Evolutionary conservation across 2,888 invertebrate genomes (phyloP).

Genomic region (Stenodema calcarata): DNA sequence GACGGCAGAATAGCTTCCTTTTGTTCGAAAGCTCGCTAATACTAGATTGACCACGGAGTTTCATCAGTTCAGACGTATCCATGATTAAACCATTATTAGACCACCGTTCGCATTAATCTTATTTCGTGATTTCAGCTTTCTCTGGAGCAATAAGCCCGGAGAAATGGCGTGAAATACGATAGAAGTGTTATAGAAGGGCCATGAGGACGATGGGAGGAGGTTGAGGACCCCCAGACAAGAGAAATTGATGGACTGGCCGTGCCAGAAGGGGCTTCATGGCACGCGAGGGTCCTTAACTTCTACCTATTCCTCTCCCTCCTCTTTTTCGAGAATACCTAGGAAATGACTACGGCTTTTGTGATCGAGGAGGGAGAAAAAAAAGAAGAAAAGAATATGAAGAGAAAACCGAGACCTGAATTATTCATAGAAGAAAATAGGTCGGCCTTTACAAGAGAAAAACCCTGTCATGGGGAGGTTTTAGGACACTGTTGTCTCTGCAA

Average conservation of each 20-base stretch:
- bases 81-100: background rate
- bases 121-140: slow-evolving; percentile 4
- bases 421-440: slow-evolving; percentile 29
- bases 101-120: slow-evolving; percentile 10
- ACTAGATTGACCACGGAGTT: background rate
- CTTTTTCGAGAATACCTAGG: slow-evolving; percentile 19
- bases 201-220: background rate
- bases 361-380: background rate
- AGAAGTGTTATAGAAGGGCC: background rate
- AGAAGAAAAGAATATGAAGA: background rate
- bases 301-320: background rate
- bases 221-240: background rate
- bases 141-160: background rate
- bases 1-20: too few species aligned
- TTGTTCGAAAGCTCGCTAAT: too few species aligned
- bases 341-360: slow-evolving; percentile 31
- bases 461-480: background rate
- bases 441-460: background rate
- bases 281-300: background rate
- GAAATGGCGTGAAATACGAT: background rate
- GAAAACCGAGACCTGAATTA: background rate
- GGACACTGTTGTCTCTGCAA: background rate
- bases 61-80: background rate
- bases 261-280: background rate
- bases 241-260: slow-evolving; percentile 30